phyloP scores from a whole-genome alignment of 2,113 vertebrate species.

The Phylloscopus trochiloides region DNA sequence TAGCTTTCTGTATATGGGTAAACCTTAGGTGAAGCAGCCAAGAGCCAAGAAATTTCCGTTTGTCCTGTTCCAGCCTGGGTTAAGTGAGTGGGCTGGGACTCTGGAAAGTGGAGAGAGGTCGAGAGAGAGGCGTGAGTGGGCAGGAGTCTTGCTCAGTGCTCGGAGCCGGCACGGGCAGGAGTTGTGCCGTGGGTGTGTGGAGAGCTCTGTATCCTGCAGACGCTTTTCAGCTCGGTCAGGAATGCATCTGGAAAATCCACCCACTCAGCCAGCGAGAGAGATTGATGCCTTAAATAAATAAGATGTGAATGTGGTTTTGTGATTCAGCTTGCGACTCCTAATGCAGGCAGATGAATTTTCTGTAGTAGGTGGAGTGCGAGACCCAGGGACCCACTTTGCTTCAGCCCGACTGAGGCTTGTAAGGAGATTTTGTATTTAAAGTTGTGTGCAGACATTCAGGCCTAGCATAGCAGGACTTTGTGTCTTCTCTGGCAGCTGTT shows the following conservation, averaged over 20 bases:
- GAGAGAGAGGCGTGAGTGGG: rapidly evolving
- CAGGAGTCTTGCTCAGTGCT: neutral
- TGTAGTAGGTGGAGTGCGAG: neutral
- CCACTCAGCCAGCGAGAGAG: neutral
- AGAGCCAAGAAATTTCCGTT: neutral
- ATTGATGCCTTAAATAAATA: neutral
- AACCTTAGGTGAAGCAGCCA: neutral
- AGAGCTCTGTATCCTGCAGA: neutral
- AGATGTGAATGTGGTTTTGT: neutral
- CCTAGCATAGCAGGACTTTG: neutral
- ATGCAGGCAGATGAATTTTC: neutral
- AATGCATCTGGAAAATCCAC: neutral
- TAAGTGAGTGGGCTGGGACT: neutral
- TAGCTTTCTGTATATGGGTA: neutral
- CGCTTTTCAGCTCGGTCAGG: neutral
- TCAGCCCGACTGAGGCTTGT: neutral
- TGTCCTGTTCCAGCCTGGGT: neutral
- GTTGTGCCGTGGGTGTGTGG: neutral
- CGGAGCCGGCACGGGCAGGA: rapidly evolving
- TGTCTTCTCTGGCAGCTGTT: neutral
- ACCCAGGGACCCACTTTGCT: neutral
- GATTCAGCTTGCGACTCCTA: neutral
- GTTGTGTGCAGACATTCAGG: neutral
- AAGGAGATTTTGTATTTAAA: neutral
- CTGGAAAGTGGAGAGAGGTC: neutral